Percentiles rank a stretch among this genome's conserved stretches.
Evolutionary conservation across 2,888 invertebrate genomes (phyloP).

Genomic region (Automeris io): DNA sequence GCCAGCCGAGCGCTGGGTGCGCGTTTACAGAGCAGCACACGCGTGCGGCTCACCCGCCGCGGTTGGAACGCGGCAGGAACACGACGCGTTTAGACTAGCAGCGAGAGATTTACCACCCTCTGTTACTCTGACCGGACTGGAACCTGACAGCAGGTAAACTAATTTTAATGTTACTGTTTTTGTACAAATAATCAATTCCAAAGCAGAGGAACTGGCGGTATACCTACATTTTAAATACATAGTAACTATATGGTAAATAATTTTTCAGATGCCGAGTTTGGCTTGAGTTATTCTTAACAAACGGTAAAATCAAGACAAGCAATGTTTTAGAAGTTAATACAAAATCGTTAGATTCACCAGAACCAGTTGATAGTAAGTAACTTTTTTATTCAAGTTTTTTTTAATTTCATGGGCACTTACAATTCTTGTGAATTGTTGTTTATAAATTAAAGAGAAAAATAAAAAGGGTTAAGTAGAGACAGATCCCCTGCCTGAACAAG

Average conservation of each 20-base stretch:
- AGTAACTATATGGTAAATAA: too few relatives aligned
- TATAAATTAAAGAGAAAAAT: too few relatives aligned
- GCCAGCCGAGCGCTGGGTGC: constrained; percentile 93
- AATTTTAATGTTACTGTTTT: too few relatives aligned
- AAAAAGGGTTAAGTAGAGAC: too few relatives aligned
- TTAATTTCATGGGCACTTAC: too few relatives aligned
- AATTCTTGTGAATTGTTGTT: too few relatives aligned
- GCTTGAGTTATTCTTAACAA: constrained; percentile 92
- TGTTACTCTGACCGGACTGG: constrained; percentile 49
- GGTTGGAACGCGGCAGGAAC: constrained; percentile 46
- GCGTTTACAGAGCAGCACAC: constrained; percentile 89
- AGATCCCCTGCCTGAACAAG: too few relatives aligned
- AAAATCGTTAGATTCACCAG: constrained; percentile 78
- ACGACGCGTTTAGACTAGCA: constrained; percentile 61
- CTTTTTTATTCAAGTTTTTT: too few relatives aligned
- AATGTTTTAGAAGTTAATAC: constrained; percentile 93
- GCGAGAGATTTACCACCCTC: constrained; percentile 50
- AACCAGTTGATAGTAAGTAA: constrained; percentile 62
- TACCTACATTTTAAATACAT: too few relatives aligned
- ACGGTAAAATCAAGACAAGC: constrained; percentile 92
- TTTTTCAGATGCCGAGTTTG: constrained; percentile 87
- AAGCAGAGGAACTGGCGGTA: too few relatives aligned
- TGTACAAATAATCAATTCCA: too few relatives aligned
- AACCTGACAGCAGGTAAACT: constrained; percentile 78
- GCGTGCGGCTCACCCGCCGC: constrained; percentile 47